A percentile compares a stretch with the other conserved stretches of the same genome.
Evolutionary conservation across 2,888 invertebrate species (phyloP).

Genomic region (Alentia gelatinosa): DNA sequence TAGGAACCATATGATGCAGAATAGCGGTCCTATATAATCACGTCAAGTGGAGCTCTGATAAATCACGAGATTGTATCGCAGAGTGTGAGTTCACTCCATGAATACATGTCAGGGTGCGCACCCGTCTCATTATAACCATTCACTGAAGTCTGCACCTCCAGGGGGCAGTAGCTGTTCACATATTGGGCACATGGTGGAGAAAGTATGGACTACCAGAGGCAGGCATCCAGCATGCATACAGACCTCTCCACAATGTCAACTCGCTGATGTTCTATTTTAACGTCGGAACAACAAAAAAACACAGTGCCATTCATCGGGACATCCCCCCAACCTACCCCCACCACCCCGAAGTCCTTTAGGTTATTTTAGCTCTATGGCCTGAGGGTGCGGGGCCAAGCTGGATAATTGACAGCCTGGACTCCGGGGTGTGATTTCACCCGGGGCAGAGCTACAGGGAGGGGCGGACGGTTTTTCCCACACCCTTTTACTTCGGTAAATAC

Average conservation of each 20-base stretch:
- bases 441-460: neutral
- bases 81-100: no score
- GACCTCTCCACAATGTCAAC: neutral
- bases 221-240: neutral
- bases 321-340: neutral
- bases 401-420: neutral
- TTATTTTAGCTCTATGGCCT: neutral
- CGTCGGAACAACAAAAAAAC: neutral
- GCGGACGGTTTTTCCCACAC: neutral
- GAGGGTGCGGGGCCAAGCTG: neutral
- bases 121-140: no score
- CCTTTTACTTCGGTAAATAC: slow-evolving; percentile 1
- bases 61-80: no score
- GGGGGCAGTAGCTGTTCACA: no score
- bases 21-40: no score
- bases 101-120: no score
- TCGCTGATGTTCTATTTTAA: neutral
- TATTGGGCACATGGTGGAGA: no score
- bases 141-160: neutral
- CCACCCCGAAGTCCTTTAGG: neutral
- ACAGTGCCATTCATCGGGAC: neutral
- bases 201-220: neutral
- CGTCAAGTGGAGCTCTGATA: no score
- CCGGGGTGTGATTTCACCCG: neutral
- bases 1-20: no score